Conservation (phyloP, 1,140 invertebrate species). For the Drosophila saltans region DNA sequence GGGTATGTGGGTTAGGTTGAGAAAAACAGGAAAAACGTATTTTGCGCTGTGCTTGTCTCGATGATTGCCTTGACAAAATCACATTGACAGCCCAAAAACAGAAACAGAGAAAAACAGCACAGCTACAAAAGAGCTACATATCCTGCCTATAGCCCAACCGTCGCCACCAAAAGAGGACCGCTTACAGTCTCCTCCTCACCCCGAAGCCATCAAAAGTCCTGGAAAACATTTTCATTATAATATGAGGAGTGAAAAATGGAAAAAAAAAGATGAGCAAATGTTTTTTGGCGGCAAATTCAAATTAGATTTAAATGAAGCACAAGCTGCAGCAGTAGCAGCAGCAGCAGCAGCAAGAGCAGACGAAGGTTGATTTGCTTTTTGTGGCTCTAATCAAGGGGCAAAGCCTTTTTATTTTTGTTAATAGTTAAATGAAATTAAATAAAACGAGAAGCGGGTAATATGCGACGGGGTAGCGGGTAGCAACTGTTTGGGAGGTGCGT, state of each 20-base stretch:
- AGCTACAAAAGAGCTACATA: conserved; percentile 40
- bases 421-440: conserved; percentile 76
- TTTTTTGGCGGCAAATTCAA: conserved; percentile 42
- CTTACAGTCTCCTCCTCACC: background rate
- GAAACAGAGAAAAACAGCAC: conserved; percentile 10
- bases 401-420: conserved; percentile 78
- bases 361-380: conserved; percentile 72
- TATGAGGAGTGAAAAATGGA: conserved; percentile 1
- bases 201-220: conserved; percentile 38
- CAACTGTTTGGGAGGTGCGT: too few relatives aligned
- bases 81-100: conserved; percentile 55
- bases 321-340: conserved; percentile 14
- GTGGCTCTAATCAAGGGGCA: conserved; percentile 72
- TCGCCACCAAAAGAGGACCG: background rate
- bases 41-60: conserved; percentile 44
- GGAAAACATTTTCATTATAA: conserved; percentile 46
- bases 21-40: conserved; percentile 60
- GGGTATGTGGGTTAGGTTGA: background rate
- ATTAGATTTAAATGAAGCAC: conserved; percentile 59
- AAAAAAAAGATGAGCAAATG: conserved; percentile 44
- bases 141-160: conserved; percentile 44
- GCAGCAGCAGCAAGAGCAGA: conserved; percentile 27
- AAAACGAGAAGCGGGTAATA: background rate
- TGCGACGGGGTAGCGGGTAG: too few relatives aligned
- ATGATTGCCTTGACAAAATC: conserved; percentile 75